Conservation (phyloP, 2,113 vertebrate species). For the Anser brachyrhynchus region DNA sequence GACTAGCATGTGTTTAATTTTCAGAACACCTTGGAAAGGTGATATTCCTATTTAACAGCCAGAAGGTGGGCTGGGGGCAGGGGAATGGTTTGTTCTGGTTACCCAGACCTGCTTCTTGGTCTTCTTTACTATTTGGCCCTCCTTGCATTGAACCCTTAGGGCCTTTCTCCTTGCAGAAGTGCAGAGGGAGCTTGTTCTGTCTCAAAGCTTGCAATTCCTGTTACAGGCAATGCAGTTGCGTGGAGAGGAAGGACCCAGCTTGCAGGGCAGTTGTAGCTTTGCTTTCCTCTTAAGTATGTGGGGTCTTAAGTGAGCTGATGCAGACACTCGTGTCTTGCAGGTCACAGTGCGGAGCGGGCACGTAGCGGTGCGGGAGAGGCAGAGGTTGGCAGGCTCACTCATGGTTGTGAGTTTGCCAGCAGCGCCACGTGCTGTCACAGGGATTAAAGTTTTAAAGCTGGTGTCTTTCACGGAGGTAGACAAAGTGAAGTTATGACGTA, state of each 20-base stretch:
- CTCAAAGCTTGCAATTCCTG: not conserved
- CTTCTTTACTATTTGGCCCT: not conserved
- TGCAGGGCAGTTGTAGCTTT: not conserved
- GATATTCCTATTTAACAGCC: not conserved
- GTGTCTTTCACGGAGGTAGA: not conserved
- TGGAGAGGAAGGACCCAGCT: not conserved
- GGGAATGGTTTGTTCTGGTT: not conserved
- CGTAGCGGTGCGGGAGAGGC: not conserved
- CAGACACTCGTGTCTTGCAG: not conserved
- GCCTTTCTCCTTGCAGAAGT: not conserved
- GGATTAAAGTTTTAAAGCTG: not conserved
- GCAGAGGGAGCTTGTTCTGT: fast-evolving
- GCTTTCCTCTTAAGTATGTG: not conserved
- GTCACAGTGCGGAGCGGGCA: not conserved
- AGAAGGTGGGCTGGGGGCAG: not conserved
- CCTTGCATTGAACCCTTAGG: fast-evolving
- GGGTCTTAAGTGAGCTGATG: not conserved
- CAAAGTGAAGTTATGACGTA: not conserved
- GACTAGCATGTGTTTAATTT: not conserved
- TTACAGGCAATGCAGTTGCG: fast-evolving
- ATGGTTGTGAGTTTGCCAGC: not conserved
- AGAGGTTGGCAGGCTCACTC: not conserved
- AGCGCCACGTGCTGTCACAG: not conserved
- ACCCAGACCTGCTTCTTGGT: not conserved
- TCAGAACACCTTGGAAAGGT: not conserved